phyloP scores from a whole-genome alignment of 2,797 vertebrate genomes.

The Anguilla marmorata region DNA sequence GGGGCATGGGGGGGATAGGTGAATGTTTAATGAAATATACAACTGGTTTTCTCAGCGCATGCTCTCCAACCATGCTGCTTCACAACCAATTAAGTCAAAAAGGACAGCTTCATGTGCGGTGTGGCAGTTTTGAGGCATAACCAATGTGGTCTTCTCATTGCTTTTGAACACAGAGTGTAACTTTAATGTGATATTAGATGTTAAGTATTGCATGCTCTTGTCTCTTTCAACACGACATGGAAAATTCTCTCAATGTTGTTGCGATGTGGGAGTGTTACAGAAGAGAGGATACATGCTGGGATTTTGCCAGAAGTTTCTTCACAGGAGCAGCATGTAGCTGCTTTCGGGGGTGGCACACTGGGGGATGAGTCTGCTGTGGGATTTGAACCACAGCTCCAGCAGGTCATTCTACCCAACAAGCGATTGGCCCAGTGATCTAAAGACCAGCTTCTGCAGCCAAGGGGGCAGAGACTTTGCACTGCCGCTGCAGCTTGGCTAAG shows the following conservation, averaged over 20 bases:
- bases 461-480: not conserved
- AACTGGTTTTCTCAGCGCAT: constrained; percentile 52
- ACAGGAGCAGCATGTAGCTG: not conserved
- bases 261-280: not conserved
- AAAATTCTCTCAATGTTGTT: not conserved
- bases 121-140: not conserved
- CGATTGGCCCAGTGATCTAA: too few species aligned
- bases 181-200: constrained; percentile 22
- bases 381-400: too few species aligned
- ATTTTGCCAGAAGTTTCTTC: not conserved
- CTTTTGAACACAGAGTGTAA: constrained; percentile 45
- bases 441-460: too few species aligned
- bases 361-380: not conserved
- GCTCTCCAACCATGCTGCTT: constrained; percentile 42
- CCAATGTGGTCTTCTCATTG: not conserved
- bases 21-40: constrained; percentile 65
- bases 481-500: not conserved
- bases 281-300: not conserved
- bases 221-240: not conserved
- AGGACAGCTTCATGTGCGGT: constrained; percentile 31
- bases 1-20: constrained; percentile 32
- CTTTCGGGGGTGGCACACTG: not conserved
- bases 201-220: constrained; percentile 22
- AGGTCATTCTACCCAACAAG: too few species aligned
- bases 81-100: constrained; percentile 51